These are phyloP conservation scores for Morone saxatilis DNA, from an alignment of 2,113 vertebrate genomes.

Conservation along the genomic window DNA sequence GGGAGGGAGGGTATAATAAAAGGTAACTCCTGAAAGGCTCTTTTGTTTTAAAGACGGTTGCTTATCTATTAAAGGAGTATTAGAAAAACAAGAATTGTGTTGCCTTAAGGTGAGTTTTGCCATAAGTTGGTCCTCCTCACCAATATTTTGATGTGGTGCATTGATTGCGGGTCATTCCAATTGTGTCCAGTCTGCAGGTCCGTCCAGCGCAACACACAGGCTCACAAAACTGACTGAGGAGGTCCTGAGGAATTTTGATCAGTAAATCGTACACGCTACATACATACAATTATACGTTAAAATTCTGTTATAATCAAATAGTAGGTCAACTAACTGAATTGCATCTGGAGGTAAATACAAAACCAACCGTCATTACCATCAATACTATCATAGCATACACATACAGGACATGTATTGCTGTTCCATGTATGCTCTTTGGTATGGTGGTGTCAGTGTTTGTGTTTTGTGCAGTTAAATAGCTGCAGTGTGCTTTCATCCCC, in stretches of 20 bases:
- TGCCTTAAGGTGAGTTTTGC: neutral
- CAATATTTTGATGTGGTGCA: neutral
- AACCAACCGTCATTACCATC: neutral
- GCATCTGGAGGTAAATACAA: neutral
- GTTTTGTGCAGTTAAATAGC: constrained; percentile 13
- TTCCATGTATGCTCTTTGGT: neutral
- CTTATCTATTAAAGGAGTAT: neutral
- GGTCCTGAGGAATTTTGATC: too few relatives aligned
- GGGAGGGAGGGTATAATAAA: neutral
- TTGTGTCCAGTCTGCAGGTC: too few relatives aligned
- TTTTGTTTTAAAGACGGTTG: neutral
- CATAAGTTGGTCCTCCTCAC: neutral
- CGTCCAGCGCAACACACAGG: neutral
- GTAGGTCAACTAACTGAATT: neutral
- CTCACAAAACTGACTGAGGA: neutral
- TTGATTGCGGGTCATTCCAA: too few relatives aligned
- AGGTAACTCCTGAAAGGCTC: neutral
- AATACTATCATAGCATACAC: neutral
- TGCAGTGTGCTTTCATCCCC: constrained; percentile 34
- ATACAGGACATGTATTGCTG: neutral
- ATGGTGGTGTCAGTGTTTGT: neutral
- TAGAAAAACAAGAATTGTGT: neutral
- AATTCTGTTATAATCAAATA: neutral
- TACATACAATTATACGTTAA: too few relatives aligned
- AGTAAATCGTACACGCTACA: too few relatives aligned